A percentile compares a stretch with the other conserved stretches of the same genome.
phyloP scores from a whole-genome alignment of 2,888 invertebrate genomes.

The Catonia carolina region DNA sequence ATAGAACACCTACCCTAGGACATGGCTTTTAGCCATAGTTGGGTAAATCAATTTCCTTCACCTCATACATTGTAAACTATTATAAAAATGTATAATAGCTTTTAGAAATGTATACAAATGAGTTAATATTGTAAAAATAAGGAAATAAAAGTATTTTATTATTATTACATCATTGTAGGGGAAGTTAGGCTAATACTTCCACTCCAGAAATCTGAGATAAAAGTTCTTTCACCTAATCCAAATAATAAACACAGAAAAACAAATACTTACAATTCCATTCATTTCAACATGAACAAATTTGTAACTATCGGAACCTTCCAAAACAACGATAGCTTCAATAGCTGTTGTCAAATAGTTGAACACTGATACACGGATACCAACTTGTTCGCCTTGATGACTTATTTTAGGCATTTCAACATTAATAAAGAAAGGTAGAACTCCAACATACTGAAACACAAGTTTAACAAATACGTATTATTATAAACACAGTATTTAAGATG shows the following conservation, averaged over 20 bases:
- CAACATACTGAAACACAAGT: slow-evolving; percentile 64
- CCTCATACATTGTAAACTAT: no score
- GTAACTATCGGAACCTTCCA: slow-evolving; percentile 76
- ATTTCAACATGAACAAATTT: slow-evolving; percentile 89
- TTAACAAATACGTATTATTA: background rate
- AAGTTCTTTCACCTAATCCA: no score
- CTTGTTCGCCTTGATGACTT: slow-evolving; percentile 85
- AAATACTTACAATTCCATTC: slow-evolving; percentile 61
- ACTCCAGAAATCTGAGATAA: no score
- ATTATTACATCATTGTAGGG: no score
- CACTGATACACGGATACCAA: slow-evolving; percentile 84
- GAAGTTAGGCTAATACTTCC: no score
- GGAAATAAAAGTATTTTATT: no score
- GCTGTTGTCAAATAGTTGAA: slow-evolving; percentile 88
- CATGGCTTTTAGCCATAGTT: no score
- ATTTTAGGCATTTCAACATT: slow-evolving; percentile 83
- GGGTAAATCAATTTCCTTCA: no score
- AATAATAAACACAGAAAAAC: background rate
- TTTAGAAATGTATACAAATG: no score
- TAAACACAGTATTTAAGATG: background rate
- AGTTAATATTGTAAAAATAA: no score
- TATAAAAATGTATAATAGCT: no score
- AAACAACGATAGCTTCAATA: slow-evolving; percentile 80
- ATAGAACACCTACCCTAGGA: no score
- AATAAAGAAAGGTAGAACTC: slow-evolving; percentile 88